These are phyloP conservation scores for Macrophya alboannulata DNA, from an alignment of 2,888 invertebrate species.

Conservation along the genomic window DNA sequence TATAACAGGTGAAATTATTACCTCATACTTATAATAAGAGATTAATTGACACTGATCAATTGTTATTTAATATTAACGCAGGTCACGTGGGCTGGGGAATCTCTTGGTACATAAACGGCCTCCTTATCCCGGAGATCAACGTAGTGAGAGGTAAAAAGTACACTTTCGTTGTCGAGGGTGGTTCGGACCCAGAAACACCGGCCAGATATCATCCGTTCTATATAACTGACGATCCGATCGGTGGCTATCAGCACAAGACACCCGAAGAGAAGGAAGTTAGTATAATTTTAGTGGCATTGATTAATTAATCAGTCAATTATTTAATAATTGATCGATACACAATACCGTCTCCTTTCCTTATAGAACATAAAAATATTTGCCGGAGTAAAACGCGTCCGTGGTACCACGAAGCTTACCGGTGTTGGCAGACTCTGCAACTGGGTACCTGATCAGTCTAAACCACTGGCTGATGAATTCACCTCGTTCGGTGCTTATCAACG, in stretches of 20 bases:
- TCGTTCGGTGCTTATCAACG: conserved; percentile 96
- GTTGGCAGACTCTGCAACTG: conserved; percentile 94
- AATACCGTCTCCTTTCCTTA: conserved; percentile 49
- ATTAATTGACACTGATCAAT: neutral
- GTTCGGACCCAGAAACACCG: conserved; percentile 88
- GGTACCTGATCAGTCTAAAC: conserved; percentile 89
- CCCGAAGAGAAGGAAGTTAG: conserved; percentile 90
- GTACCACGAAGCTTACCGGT: conserved; percentile 88
- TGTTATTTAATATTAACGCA: conserved; percentile 74
- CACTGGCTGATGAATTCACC: conserved; percentile 90
- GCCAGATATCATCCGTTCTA: conserved; percentile 96
- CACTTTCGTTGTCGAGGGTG: conserved; percentile 94
- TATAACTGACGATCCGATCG: conserved; percentile 95
- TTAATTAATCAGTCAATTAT: neutral
- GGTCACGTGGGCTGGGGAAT: conserved; percentile 97
- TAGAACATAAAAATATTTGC: conserved; percentile 92
- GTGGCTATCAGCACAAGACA: conserved; percentile 93
- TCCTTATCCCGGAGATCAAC: conserved; percentile 95
- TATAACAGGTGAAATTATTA: conserved; percentile 86
- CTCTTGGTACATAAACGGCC: conserved; percentile 96
- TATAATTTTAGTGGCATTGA: neutral
- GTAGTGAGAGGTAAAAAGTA: conserved; percentile 93
- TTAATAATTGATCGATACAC: too few species aligned
- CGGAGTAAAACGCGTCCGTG: conserved; percentile 88
- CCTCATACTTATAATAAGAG: neutral